Percentiles rank a stretch among this genome's conserved stretches.
These are phyloP conservation scores for Arothron firmamentum DNA, from an alignment of 2,113 vertebrate species.

Conservation along the genomic window DNA sequence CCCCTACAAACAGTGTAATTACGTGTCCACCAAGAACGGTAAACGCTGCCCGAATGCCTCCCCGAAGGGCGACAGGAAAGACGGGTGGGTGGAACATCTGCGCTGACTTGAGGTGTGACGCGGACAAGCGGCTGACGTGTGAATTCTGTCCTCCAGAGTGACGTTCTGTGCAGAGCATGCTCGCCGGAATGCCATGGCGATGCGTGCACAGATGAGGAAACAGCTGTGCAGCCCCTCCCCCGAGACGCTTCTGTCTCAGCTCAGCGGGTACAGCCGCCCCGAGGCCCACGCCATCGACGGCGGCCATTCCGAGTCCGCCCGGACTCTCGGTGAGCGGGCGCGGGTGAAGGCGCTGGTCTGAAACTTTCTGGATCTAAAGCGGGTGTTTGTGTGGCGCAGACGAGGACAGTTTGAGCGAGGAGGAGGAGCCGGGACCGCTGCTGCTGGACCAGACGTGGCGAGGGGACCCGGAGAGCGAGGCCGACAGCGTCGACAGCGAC, in stretches of 20 bases:
- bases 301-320: slow-evolving; percentile 82
- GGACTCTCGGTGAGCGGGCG: slow-evolving; percentile 79
- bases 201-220: slow-evolving; percentile 90
- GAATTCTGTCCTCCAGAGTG: slow-evolving; percentile 59
- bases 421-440: slow-evolving; percentile 86
- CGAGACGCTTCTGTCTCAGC: slow-evolving; percentile 87
- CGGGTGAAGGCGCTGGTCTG: no score
- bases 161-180: slow-evolving; percentile 91
- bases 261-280: slow-evolving; percentile 83
- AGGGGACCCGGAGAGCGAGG: slow-evolving; percentile 96
- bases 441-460: slow-evolving; percentile 95
- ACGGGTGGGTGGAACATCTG: slow-evolving; percentile 77
- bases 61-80: slow-evolving; percentile 91
- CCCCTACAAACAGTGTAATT: slow-evolving; percentile 95
- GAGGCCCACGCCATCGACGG: slow-evolving; percentile 78
- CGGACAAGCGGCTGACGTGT: not conserved
- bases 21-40: slow-evolving; percentile 86
- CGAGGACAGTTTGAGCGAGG: slow-evolving; percentile 94
- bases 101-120: not conserved
- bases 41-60: slow-evolving; percentile 88
- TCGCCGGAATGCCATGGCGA: slow-evolving; percentile 83
- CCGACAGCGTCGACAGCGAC: slow-evolving; percentile 95
- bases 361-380: no score
- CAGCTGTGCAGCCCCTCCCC: slow-evolving; percentile 76
- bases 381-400: slow-evolving; percentile 68